Percentiles rank a stretch among this genome's conserved stretches.
Conservation (phyloP, 2,113 vertebrate genomes). For the Myrmophylax atrothorax region DNA sequence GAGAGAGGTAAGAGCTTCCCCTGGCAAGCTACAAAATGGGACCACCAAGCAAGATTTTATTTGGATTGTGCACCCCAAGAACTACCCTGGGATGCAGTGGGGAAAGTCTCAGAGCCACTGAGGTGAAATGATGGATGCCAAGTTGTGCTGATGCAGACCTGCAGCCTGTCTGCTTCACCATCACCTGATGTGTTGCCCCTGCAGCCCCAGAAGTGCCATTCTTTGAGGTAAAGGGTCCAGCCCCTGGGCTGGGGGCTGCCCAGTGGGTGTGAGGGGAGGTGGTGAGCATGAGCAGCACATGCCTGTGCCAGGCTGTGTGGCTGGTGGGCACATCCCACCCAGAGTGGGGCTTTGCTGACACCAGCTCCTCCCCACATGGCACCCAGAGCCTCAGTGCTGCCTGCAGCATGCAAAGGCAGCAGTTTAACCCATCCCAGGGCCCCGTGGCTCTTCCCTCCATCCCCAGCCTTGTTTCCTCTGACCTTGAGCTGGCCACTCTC, state of each 20-base stretch:
- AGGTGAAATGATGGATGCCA: background rate
- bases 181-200: fast-evolving
- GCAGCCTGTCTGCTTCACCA: background rate
- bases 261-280: fast-evolving
- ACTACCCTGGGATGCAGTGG: background rate
- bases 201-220: background rate
- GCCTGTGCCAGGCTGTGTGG: fast-evolving
- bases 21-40: background rate
- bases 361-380: background rate
- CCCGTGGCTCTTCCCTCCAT: background rate
- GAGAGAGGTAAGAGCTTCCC: background rate
- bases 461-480: background rate
- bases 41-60: background rate
- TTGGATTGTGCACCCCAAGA: background rate
- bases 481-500: background rate
- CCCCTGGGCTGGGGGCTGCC: background rate
- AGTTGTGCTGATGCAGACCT: background rate
- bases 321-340: background rate
- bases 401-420: background rate
- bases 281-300: fast-evolving
- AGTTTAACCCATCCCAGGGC: background rate
- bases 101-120: fast-evolving
- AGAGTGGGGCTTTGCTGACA: background rate
- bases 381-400: fast-evolving
- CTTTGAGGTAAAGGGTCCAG: background rate